Evolutionary conservation across 2,888 invertebrate genomes (phyloP).

Genomic region (Pteria penguin): DNA sequence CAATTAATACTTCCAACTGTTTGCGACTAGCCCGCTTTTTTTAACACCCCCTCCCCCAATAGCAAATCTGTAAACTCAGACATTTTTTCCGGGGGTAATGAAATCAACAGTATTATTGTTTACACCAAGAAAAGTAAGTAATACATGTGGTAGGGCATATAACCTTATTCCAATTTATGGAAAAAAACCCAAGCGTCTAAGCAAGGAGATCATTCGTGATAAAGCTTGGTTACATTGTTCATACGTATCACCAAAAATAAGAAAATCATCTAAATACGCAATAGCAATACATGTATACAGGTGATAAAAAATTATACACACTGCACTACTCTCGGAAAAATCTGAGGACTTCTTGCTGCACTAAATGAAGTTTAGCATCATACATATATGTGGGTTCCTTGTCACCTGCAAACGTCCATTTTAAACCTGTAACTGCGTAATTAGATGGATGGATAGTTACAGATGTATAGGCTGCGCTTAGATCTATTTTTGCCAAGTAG

Average conservation of each 20-base stretch:
- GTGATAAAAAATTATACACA: slow-evolving; percentile 8
- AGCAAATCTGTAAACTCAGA: background rate
- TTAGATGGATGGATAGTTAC: slow-evolving; percentile 26
- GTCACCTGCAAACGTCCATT: too few relatives aligned
- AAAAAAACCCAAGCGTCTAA: slow-evolving; percentile 13
- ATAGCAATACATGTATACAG: background rate
- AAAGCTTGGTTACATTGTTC: background rate
- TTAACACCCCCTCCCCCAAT: background rate
- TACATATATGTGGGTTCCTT: slow-evolving; percentile 11
- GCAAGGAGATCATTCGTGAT: background rate
- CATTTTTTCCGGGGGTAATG: background rate
- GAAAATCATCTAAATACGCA: slow-evolving; percentile 13
- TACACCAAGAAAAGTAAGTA: slow-evolving; percentile 7
- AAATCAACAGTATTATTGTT: background rate
- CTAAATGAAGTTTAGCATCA: slow-evolving; percentile 7
- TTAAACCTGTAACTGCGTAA: slow-evolving; percentile 19
- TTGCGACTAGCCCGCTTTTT: slow-evolving; percentile 3
- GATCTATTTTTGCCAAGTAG: slow-evolving; percentile 29
- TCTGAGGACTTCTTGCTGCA: slow-evolving; percentile 8
- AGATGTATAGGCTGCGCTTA: slow-evolving; percentile 22
- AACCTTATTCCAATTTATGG: slow-evolving; percentile 17
- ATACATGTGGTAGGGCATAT: background rate
- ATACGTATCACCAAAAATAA: background rate
- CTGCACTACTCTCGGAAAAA: slow-evolving; percentile 16
- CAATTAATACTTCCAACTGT: slow-evolving; percentile 9